phyloP scores from a whole-genome alignment of 2,113 vertebrate species.

The Silurus meridionalis region DNA sequence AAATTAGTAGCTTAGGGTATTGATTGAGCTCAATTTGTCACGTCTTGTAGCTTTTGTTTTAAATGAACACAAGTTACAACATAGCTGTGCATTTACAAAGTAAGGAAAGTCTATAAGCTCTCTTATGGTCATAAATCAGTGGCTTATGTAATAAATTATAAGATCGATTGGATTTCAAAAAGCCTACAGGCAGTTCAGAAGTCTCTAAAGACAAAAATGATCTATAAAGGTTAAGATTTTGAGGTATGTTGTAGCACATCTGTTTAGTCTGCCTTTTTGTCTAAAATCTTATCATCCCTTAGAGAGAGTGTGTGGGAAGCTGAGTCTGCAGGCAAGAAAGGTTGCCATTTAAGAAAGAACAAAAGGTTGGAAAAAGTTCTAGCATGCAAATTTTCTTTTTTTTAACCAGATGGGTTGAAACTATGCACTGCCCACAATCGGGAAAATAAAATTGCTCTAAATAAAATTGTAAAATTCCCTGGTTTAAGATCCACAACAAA shows the following conservation, averaged over 20 bases:
- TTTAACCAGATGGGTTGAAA: constrained; percentile 13
- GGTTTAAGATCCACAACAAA: neutral
- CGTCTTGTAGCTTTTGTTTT: neutral
- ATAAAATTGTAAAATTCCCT: neutral
- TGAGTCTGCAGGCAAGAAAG: constrained; percentile 35
- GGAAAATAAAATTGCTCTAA: neutral
- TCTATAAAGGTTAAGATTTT: constrained; percentile 1
- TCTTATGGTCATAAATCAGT: neutral
- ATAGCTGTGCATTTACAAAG: neutral
- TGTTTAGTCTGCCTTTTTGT: constrained; percentile 14
- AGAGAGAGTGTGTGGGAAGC: constrained; percentile 36
- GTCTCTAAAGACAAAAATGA: constrained; percentile 6
- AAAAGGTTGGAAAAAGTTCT: constrained; percentile 28
- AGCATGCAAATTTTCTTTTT: neutral
- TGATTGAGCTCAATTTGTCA: neutral
- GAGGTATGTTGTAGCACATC: neutral
- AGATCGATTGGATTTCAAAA: neutral
- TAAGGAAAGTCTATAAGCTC: neutral
- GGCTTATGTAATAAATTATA: neutral
- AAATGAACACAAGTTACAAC: neutral
- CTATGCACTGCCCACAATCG: neutral
- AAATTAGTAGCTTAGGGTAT: neutral
- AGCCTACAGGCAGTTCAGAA: constrained; percentile 16
- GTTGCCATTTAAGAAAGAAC: constrained; percentile 22
- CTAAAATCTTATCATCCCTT: constrained; percentile 13